Evolutionary conservation across 2,113 vertebrate species (phyloP), one percentile per base, ranked within the genome.

Genomic region (Taurulus bubalis): DNA sequence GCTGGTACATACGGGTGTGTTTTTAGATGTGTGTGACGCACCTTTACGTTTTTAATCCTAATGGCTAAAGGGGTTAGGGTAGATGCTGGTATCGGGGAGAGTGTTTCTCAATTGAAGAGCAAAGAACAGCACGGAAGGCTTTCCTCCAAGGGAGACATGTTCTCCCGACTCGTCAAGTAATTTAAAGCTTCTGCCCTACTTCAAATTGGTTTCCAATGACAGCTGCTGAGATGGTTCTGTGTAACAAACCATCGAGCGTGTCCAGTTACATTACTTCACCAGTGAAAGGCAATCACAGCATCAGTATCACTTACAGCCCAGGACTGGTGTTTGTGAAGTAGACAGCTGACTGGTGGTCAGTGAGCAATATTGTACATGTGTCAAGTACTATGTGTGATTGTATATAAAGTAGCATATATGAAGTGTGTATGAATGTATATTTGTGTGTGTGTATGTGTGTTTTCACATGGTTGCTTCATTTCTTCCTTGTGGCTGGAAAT

Each of bases 401-500:
- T 36, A 36, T 36, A 36, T 7, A 0, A n/a, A n/a, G n/a, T n/a
- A n/a, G n/a, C n/a, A n/a, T n/a, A n/a, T n/a, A n/a, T n/a, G n/a
- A n/a, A n/a, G n/a, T n/a, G n/a, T 53, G n/a, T 32, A 10, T n/a
- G n/a, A n/a, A n/a, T n/a, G n/a, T 26, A 16, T 40, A 32, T 32
- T 32, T 32, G 30, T 32, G 30, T 32, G 2, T 32, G 30, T 32
- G 30, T 32, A 4, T 2, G 32, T 63, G 55, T 75, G 4, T 32
- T 32, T 32, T 32, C 30, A 32, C 30, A 34, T 34, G 3, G 22
- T 63, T 34, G 53, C 42, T 36, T 30, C 56, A 28, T 68, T 36
- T 80, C 22, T 56, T 74, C 6, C 40, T 18, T 4, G 55, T 79
- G 77, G 49, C 73, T 66, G 63, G 16, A 71, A 66, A 78, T 24